Percentiles rank a stretch among this genome's conserved stretches.
Conservation (phyloP, 2,888 invertebrate species). For the Idaea straminata region DNA sequence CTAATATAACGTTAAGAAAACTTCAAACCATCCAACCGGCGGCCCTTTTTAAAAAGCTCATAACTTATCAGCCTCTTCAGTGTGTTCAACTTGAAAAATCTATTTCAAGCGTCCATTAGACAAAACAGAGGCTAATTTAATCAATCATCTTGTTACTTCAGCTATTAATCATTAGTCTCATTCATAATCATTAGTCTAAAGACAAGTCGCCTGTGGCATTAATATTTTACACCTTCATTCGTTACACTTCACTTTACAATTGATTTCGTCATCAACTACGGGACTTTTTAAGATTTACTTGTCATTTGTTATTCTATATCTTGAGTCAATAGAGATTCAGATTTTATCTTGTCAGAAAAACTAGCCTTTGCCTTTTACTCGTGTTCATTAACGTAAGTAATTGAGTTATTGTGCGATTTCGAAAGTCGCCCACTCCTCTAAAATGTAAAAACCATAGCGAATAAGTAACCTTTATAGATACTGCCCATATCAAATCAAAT, state of each 20-base stretch:
- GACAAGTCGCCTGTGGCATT: not conserved
- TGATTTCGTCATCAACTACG: no score
- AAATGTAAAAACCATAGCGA: not conserved
- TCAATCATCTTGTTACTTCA: not conserved
- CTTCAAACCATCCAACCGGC: no score
- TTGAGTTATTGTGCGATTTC: not conserved
- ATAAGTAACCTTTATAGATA: constrained; percentile 10
- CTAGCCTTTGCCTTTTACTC: not conserved
- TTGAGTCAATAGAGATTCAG: no score
- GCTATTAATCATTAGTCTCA: not conserved
- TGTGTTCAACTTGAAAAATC: not conserved
- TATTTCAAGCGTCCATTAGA: not conserved
- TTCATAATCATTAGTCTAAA: not conserved
- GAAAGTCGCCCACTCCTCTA: not conserved
- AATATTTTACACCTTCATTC: not conserved
- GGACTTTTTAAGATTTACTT: no score
- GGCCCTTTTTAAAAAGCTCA: not conserved
- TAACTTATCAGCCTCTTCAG: not conserved
- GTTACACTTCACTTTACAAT: not conserved
- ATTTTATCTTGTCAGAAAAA: no score
- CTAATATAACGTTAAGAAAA: no score
- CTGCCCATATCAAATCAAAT: constrained; percentile 10
- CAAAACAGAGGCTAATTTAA: not conserved
- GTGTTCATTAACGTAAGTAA: not conserved
- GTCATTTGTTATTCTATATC: no score